A percentile compares a stretch with the other conserved stretches of the same genome.
These are phyloP conservation scores for Melinaea menophilus DNA, from an alignment of 2,888 invertebrate species.

Conservation along the genomic window DNA sequence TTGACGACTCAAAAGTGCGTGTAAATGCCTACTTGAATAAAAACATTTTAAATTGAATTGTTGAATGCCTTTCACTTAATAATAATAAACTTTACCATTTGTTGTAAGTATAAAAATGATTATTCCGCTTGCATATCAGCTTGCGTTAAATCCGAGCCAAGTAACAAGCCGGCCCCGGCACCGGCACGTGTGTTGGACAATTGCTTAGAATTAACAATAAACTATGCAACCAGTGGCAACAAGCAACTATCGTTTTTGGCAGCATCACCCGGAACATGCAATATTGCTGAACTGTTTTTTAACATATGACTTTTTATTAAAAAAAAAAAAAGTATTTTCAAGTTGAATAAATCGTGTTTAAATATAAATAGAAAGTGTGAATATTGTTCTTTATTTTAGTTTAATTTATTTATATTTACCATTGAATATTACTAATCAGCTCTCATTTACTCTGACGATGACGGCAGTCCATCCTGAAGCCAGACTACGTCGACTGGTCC, in stretches of 20 bases:
- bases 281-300: not conserved
- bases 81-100: slow-evolving; percentile 58
- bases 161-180: slow-evolving; percentile 59
- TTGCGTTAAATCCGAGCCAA: slow-evolving; percentile 64
- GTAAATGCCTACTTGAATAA: no score
- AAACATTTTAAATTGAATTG: no score
- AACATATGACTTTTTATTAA: not conserved
- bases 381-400: no score
- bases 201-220: slow-evolving; percentile 10
- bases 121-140: slow-evolving; percentile 70
- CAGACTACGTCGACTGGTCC: slow-evolving; percentile 62
- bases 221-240: no score
- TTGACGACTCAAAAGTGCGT: slow-evolving; percentile 35
- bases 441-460: slow-evolving; percentile 59
- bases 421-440: slow-evolving; percentile 48
- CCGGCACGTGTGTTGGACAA: slow-evolving; percentile 62
- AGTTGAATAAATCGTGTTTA: no score
- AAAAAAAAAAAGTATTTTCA: no score
- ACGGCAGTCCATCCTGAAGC: slow-evolving; percentile 66
- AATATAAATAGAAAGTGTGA: no score
- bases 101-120: slow-evolving; percentile 64
- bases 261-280: slow-evolving; percentile 3
- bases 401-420: not conserved
- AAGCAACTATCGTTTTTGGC: no score
- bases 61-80: no score